phyloP scores from a whole-genome alignment of 2,888 invertebrate genomes.

The Drosophila rellima region DNA sequence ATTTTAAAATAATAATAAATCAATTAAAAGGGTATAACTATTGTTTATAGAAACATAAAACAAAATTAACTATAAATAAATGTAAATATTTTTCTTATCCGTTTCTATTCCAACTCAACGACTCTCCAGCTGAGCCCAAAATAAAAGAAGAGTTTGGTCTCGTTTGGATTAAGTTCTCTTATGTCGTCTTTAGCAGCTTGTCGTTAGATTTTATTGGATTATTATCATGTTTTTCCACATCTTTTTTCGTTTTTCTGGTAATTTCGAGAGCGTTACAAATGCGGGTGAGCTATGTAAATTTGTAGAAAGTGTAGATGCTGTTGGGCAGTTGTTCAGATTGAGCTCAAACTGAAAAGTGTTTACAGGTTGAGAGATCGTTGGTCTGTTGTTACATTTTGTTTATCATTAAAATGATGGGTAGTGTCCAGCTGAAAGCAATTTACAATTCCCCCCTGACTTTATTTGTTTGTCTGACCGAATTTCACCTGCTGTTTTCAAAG shows the following conservation, averaged over 20 bases:
- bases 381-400: conserved; percentile 32
- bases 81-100: not conserved
- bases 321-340: conserved; percentile 4
- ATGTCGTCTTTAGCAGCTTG: conserved; percentile 15
- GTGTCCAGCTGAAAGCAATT: conserved; percentile 39
- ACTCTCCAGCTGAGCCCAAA: not conserved
- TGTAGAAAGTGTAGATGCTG: conserved; percentile 30
- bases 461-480: conserved; percentile 30
- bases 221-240: conserved; percentile 13
- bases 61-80: not conserved
- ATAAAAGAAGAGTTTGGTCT: not conserved
- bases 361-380: conserved; percentile 8
- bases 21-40: no score
- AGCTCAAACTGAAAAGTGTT: conserved; percentile 11
- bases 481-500: conserved; percentile 42
- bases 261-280: conserved; percentile 22
- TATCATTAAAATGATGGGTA: conserved; percentile 34
- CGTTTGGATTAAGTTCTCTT: conserved; percentile 7
- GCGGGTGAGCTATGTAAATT: conserved; percentile 36
- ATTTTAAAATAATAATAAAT: no score
- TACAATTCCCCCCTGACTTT: conserved; percentile 5
- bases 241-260: not conserved
- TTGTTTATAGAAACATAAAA: no score
- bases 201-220: conserved; percentile 27
- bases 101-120: not conserved